Evolutionary conservation across 2,113 vertebrate genomes (phyloP).

Genomic region (Hippocampus guttulatus): DNA sequence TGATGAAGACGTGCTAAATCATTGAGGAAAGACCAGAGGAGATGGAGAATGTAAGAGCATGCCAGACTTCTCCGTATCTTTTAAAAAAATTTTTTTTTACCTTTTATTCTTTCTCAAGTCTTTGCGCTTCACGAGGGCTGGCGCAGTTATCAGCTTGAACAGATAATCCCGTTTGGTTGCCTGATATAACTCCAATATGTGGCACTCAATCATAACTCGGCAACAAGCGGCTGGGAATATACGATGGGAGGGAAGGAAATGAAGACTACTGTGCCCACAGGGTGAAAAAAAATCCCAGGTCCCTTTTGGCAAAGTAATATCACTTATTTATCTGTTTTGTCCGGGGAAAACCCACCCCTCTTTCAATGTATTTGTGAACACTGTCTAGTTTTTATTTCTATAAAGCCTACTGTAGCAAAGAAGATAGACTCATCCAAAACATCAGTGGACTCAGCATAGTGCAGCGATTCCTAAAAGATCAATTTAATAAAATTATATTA

Average conservation of each 20-base stretch:
- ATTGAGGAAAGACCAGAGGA: conserved; percentile 65
- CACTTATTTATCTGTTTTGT: conserved; percentile 64
- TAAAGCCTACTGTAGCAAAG: conserved; percentile 15
- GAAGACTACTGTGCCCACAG: conserved; percentile 69
- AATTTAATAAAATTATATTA: too few species aligned
- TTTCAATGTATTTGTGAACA: conserved; percentile 41
- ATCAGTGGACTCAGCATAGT: conserved; percentile 63
- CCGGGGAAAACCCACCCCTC: conserved; percentile 22
- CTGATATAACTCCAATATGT: conserved; percentile 72
- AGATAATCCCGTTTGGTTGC: conserved; percentile 71
- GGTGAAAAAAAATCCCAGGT: conserved; percentile 58
- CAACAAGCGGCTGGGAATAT: conserved; percentile 61
- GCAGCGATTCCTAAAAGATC: conserved; percentile 7
- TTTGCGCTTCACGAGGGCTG: conserved; percentile 45
- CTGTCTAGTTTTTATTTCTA: conserved; percentile 37
- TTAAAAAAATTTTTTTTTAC: conserved; percentile 14
- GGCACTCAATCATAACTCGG: conserved; percentile 72
- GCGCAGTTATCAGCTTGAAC: conserved; percentile 62
- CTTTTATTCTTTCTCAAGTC: conserved; percentile 38
- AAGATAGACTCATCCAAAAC: conserved; percentile 46
- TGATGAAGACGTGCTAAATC: conserved; percentile 69
- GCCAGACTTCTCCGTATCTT: conserved; percentile 49
- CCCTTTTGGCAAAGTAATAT: conserved; percentile 62
- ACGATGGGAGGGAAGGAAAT: conserved; percentile 61
- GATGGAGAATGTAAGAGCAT: conserved; percentile 59